phyloP scores from a whole-genome alignment of 1,140 invertebrate species.

The Steinernema khuongi region DNA sequence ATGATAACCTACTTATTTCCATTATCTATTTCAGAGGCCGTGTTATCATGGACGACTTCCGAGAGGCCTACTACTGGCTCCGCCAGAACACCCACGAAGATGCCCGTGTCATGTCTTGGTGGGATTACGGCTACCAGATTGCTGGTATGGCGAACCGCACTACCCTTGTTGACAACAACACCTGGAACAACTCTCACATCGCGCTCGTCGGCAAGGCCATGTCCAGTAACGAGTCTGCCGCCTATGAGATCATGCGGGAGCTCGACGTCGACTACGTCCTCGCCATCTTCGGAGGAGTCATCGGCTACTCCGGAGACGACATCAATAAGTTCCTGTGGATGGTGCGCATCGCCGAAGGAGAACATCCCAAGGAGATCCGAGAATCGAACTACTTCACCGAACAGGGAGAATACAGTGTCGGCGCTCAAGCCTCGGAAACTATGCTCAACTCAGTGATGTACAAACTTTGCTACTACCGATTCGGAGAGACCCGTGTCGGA shows the following conservation, averaged over 20 bases:
- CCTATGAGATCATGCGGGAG: constrained; percentile 94
- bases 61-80: constrained; percentile 98
- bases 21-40: constrained; percentile 78
- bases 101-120: constrained; percentile 67
- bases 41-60: constrained; percentile 86
- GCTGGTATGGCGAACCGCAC: constrained; percentile 83
- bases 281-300: constrained; percentile 88
- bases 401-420: constrained; percentile 88
- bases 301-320: constrained; percentile 89
- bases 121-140: constrained; percentile 68
- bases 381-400: constrained; percentile 96
- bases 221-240: constrained; percentile 94
- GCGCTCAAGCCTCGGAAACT: constrained; percentile 69
- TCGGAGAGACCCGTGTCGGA: constrained; percentile 19
- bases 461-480: constrained; percentile 28
- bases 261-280: constrained; percentile 97
- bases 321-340: constrained; percentile 92
- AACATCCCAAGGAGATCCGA: constrained; percentile 86
- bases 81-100: constrained; percentile 94
- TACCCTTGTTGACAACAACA: constrained; percentile 92
- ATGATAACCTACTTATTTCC: constrained; percentile 93
- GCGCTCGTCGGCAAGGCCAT: constrained; percentile 86
- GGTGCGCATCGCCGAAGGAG: constrained; percentile 98
- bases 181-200: constrained; percentile 99
- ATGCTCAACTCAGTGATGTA: constrained; percentile 32